These are phyloP conservation scores for Acrobasis repandana DNA, from an alignment of 2,888 invertebrate species.

Conservation along the genomic window DNA sequence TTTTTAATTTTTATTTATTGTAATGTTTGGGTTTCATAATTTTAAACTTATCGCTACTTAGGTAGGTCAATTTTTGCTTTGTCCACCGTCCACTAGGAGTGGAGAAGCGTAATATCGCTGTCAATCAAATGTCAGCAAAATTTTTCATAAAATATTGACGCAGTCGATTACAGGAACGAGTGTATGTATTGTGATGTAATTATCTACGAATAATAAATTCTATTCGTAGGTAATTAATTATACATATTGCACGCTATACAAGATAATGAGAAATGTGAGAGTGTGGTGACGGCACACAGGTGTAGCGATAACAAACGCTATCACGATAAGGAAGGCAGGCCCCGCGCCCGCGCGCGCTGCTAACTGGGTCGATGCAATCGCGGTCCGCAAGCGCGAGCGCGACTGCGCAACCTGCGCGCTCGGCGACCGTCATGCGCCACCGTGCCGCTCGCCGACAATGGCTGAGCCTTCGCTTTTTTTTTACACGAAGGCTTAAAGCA, in stretches of 20 bases:
- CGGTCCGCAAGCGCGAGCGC: slow-evolving; percentile 1
- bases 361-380: slow-evolving; percentile 18
- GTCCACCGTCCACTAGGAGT: too few species aligned
- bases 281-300: slow-evolving; percentile 65
- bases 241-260: slow-evolving; percentile 4
- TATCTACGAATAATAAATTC: too few species aligned
- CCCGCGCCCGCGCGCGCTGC: slow-evolving; percentile 5
- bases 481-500: slow-evolving; percentile 2
- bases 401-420: slow-evolving; percentile 16
- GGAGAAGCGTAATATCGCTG: too few species aligned
- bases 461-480: not conserved
- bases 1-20: too few species aligned
- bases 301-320: slow-evolving; percentile 55
- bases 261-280: slow-evolving; percentile 3
- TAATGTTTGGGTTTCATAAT: too few species aligned
- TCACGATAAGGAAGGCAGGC: slow-evolving; percentile 44
- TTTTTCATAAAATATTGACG: too few species aligned
- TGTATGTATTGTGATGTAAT: too few species aligned
- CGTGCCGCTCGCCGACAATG: not conserved
- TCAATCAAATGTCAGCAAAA: too few species aligned
- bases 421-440: not conserved
- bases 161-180: too few species aligned
- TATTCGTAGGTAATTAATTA: too few species aligned
- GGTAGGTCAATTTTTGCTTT: too few species aligned
- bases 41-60: too few species aligned